These are phyloP conservation scores for Callipepla californica DNA, from an alignment of 2,113 vertebrate genomes.

Conservation along the genomic window DNA sequence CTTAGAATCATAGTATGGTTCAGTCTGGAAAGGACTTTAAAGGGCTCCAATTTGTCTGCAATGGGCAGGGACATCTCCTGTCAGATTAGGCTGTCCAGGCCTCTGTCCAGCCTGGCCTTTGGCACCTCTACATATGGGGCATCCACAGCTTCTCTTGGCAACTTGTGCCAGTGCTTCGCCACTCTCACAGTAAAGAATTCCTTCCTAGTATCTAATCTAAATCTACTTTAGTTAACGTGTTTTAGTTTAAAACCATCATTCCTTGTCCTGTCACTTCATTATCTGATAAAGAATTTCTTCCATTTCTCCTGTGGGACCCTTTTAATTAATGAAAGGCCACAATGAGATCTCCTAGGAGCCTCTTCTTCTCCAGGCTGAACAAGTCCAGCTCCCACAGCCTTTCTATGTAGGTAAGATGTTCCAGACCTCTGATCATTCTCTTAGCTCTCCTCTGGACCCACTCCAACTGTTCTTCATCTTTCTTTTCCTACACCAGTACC, in stretches of 20 bases:
- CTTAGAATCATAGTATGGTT: background rate
- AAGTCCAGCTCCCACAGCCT: background rate
- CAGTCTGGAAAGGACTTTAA: background rate
- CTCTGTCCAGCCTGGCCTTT: background rate
- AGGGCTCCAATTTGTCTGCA: background rate
- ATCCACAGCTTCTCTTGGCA: background rate
- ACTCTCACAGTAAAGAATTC: background rate
- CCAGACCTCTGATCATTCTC: background rate
- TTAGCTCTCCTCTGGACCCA: background rate
- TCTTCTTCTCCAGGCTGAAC: background rate
- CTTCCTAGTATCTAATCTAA: background rate
- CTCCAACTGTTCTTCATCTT: background rate
- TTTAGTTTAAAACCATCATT: background rate
- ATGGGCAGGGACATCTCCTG: background rate
- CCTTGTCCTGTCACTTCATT: background rate
- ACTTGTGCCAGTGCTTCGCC: background rate
- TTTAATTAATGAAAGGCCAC: background rate
- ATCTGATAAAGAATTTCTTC: background rate
- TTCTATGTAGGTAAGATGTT: background rate
- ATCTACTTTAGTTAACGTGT: background rate
- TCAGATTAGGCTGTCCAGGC: background rate
- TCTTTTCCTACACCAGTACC: background rate
- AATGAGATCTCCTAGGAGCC: background rate
- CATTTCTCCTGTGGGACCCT: background rate
- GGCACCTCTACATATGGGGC: background rate